Evolutionary conservation across 1,140 invertebrate genomes (phyloP), one percentile per base, ranked within the genome.

Genomic region (Bombus cullumanus): DNA sequence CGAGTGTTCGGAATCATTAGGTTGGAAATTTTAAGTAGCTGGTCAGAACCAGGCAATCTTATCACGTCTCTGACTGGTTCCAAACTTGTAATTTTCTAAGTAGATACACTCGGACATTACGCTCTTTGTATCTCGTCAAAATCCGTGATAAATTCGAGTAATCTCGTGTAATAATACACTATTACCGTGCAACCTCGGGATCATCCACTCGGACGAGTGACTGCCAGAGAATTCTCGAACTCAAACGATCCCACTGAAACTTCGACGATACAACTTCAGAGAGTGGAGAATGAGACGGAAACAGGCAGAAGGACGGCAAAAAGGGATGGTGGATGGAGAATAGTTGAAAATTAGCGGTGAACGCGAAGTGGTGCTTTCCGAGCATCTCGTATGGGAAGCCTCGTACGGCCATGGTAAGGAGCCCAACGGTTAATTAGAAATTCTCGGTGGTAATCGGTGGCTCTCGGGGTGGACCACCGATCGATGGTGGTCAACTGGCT

Each of bases 361-460:
- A 81, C n/a, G 80, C 66, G 68, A 83, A 83, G 62, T 57, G 84
- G 57, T 75, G 84, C 72, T 79, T 79, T 39, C 59, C 81, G 57
- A 41, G 34, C 31, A 59, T 71, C 47, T 53, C 43, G 39, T 57
- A 53, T 28, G 73, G 47, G 37, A 15, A 39, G 57, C 57, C 66
- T 41, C 69, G 53, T 64, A 78, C 43, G 75, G 47, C 43, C 62
- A n/a, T 31, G 22, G 43, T 75, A 83, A 83, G 81, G 81, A 80
- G 85, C 53, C 53, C 66, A 86, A 86, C 66, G 81, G 85, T 86
- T 86, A 86, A 86, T 86, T 86, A 86, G 81, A 86, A 86, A 86
- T 86, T 86, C 85, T 83, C 85, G 47, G 77, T 83, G 81, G 85
- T 86, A 86, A 86, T 83, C 81, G 85, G 81, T 47, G 83, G 76